Conservation (phyloP, 2,888 invertebrate species). For the Odiellus spinosus region DNA sequence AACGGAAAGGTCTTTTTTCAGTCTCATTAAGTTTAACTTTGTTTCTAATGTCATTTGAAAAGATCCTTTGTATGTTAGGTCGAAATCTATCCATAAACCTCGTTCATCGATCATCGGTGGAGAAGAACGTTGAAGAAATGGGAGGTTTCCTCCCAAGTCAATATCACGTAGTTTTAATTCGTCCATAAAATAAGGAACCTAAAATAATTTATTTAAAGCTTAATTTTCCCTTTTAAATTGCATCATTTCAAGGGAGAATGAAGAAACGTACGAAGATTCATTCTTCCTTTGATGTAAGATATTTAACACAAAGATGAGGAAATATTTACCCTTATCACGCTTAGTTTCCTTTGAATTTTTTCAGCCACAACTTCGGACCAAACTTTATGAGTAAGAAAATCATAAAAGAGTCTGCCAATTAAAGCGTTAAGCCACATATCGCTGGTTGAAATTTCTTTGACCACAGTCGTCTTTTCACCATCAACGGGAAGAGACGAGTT, state of each 20-base stretch:
- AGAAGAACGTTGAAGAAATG: slow-evolving; percentile 44
- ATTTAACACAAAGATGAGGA: too few species aligned
- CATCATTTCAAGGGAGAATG: too few species aligned
- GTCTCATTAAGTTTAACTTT: slow-evolving; percentile 63
- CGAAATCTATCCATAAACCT: slow-evolving; percentile 77
- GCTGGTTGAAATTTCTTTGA: background rate
- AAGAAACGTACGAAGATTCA: too few species aligned
- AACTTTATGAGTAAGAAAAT: slow-evolving; percentile 54
- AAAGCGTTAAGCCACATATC: slow-evolving; percentile 55
- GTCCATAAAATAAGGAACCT: slow-evolving; percentile 74
- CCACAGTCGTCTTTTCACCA: background rate
- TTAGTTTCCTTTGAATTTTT: slow-evolving; percentile 68
- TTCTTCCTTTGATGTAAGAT: too few species aligned
- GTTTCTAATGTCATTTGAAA: slow-evolving; percentile 63
- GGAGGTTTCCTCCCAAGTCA: slow-evolving; percentile 51
- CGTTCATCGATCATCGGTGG: slow-evolving; percentile 56
- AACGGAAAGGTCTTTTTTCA: slow-evolving; percentile 27
- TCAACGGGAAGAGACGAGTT: background rate
- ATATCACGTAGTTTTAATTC: slow-evolving; percentile 58
- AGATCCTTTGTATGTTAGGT: slow-evolving; percentile 45
- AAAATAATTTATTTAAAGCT: slow-evolving; percentile 20
- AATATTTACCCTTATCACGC: slow-evolving; percentile 67
- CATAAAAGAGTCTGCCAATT: slow-evolving; percentile 60
- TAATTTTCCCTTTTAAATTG: too few species aligned
- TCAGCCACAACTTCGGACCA: slow-evolving; percentile 54